These are phyloP conservation scores for Elgonia sp. DNA, from an alignment of 2,888 invertebrate species.

Conservation along the genomic window DNA sequence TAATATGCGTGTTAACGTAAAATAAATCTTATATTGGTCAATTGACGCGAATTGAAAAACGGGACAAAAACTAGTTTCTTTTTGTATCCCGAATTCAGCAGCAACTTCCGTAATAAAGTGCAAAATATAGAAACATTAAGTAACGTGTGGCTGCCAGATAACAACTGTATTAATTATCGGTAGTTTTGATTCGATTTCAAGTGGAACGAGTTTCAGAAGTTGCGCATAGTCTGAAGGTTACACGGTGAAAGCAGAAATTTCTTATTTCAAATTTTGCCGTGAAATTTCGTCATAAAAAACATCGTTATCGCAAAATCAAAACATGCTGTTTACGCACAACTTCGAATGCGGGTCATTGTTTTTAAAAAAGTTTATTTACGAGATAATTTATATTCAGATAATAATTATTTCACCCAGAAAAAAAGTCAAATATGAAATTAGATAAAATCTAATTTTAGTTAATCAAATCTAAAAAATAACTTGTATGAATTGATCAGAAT, in stretches of 20 bases:
- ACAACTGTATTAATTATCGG: conserved; percentile 61
- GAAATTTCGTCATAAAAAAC: conserved; percentile 42
- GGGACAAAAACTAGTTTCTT: conserved; percentile 49
- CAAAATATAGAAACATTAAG: conserved; percentile 59
- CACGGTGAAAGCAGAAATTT: conserved; percentile 64
- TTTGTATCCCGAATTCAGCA: conserved; percentile 49
- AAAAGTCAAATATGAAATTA: not conserved
- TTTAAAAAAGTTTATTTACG: conserved; percentile 19
- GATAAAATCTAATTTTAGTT: no score
- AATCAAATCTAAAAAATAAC: no score
- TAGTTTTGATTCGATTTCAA: conserved; percentile 65
- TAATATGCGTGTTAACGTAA: not conserved
- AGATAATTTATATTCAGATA: conserved; percentile 10
- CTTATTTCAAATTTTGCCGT: conserved; percentile 56
- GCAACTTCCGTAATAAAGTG: conserved; percentile 55
- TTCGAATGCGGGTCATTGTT: conserved; percentile 3
- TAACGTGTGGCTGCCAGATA: conserved; percentile 50
- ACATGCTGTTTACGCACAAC: not conserved
- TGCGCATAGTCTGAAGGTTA: conserved; percentile 61
- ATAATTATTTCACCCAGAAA: not conserved
- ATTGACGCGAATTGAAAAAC: conserved; percentile 26
- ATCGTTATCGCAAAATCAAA: conserved; percentile 25
- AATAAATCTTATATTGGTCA: conserved; percentile 12
- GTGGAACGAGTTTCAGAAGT: conserved; percentile 63
- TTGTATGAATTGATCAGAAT: no score